Conservation (phyloP, 2,113 vertebrate genomes). For the Spea multiplicata region DNA sequence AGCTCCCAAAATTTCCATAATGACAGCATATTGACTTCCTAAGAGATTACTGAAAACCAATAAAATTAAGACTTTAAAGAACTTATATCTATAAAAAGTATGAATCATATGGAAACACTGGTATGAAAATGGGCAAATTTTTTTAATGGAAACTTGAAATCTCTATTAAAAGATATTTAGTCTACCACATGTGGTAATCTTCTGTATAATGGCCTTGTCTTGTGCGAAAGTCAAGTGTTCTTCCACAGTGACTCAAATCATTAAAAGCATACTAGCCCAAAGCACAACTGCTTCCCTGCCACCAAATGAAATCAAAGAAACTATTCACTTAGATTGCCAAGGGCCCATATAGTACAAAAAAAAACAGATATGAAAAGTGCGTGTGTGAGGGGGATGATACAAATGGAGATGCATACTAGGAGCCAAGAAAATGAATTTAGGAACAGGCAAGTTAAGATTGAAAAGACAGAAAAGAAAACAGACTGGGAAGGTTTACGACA, state of each 20-base stretch:
- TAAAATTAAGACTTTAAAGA: no score
- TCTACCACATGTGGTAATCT: no score
- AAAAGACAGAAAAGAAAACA: conserved; percentile 58
- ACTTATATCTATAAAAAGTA: no score
- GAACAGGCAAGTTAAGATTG: conserved; percentile 55
- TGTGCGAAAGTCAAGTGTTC: neutral
- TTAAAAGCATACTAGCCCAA: neutral
- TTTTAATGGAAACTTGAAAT: no score
- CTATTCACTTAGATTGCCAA: conserved; percentile 7
- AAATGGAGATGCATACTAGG: conserved; percentile 52
- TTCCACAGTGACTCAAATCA: neutral
- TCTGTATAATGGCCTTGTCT: no score
- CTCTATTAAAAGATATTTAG: no score
- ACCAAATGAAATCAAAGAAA: neutral
- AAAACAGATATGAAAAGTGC: neutral
- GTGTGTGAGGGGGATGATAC: conserved; percentile 15
- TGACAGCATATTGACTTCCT: no score
- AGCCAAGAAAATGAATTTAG: conserved; percentile 61
- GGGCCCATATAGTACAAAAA: conserved; percentile 5
- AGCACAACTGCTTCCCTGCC: neutral
- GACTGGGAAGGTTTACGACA: conserved; percentile 65
- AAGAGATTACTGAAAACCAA: no score
- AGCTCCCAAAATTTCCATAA: no score
- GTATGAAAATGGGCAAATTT: no score
- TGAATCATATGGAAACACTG: no score